Percentiles rank a stretch among this genome's conserved stretches.
Evolutionary conservation across 2,888 invertebrate species (phyloP).

Genomic region (Cerceris ruficornis): DNA sequence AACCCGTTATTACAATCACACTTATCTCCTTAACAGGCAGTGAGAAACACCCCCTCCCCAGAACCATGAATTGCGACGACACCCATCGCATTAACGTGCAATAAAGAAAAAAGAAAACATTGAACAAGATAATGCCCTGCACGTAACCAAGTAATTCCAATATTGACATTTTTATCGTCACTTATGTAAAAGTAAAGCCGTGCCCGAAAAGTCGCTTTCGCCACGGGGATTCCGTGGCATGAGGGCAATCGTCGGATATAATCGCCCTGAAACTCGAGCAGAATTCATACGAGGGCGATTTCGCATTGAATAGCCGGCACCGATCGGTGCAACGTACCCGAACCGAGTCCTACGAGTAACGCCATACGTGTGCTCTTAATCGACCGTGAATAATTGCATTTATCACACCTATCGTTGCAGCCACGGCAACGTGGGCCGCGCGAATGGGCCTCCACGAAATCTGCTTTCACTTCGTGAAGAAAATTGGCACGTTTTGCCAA

Average conservation of each 20-base stretch:
- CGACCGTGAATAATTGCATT: slow-evolving; percentile 82
- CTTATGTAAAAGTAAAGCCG: neutral
- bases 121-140: no score
- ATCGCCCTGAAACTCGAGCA: slow-evolving; percentile 79
- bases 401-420: slow-evolving; percentile 80
- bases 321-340: slow-evolving; percentile 63
- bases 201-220: slow-evolving; percentile 66
- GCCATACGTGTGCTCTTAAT: slow-evolving; percentile 76
- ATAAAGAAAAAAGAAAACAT: no score
- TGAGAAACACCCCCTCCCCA: no score
- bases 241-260: slow-evolving; percentile 69
- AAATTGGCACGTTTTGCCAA: slow-evolving; percentile 72
- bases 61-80: no score
- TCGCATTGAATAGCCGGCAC: slow-evolving; percentile 68
- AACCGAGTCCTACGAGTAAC: slow-evolving; percentile 44
- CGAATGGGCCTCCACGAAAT: slow-evolving; percentile 64
- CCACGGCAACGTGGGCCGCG: slow-evolving; percentile 52
- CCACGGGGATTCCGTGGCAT: slow-evolving; percentile 43
- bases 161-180: neutral
- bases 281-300: slow-evolving; percentile 61
- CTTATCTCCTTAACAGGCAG: no score
- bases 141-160: neutral
- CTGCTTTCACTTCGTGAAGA: slow-evolving; percentile 72
- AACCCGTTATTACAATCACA: no score
- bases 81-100: no score